Evolutionary conservation across 1,140 invertebrate genomes (phyloP), one percentile per base, ranked within the genome.

Genomic region (Brachionus angularis): DNA sequence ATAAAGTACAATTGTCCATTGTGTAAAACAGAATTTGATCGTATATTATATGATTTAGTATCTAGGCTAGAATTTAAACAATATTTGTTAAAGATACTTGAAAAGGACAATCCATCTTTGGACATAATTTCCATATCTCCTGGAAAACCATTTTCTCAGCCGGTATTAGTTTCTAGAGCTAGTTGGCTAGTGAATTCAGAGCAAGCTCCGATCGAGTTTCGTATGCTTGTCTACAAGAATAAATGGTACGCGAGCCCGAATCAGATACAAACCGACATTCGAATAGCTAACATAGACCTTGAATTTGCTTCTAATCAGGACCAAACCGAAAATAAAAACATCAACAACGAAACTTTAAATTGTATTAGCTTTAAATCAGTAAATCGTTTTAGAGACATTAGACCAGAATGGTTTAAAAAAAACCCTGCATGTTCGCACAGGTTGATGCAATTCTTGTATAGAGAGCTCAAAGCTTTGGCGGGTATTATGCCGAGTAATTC

Each of bases 1-100:
- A 88, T 94, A 7, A 94, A 95, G 81, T 85, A 91, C 12, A 91
- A 91, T 77, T 96, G 93, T 81, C 93, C 93, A 3, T 81, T 96
- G 0, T 96, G 93, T 81, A 95, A 96, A 76, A 89, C 92, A 77
- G 85, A 86, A 4, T 95, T 96, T 78, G 89, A 87, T 74, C 89
- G 88, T 4, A 95, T 96, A 36, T 90, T 94, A 74, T 90, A 94
- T 78, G 94, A 91, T 86, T 88, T 95, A 3, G 86, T 88, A 73
- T 89, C 89, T 1, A 87, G 89, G 78, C 85, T 88, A 73, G 89
- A 93, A 75, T 94, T 91, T 81, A 91, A 95, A 75, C 87, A 91
- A 73, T 91, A 92, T 78, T 84, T 87, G 76, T 85, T 91, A 10
- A 76, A 74, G 47, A 44, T 21, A 33, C 21, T 67, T 70, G 53